These are phyloP conservation scores for Tenebrio molitor DNA, from an alignment of 1,140 invertebrate genomes.

Conservation along the genomic window DNA sequence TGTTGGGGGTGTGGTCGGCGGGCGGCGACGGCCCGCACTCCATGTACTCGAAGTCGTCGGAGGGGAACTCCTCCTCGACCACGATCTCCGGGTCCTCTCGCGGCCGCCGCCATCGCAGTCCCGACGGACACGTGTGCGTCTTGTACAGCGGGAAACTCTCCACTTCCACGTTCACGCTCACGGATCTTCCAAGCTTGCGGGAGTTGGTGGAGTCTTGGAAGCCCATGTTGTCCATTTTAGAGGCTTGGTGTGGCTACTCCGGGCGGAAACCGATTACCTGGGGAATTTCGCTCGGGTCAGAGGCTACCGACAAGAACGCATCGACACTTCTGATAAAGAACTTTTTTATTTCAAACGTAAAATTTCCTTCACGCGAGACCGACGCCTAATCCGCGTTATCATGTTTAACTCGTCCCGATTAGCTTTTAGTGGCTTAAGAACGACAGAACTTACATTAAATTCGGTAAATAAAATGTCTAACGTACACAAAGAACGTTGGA, in stretches of 20 bases:
- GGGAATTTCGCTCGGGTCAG: too few relatives aligned
- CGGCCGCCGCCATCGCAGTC: constrained; percentile 64
- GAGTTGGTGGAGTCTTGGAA: constrained; percentile 64
- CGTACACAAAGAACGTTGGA: constrained; percentile 1
- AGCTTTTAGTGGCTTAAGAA: not conserved
- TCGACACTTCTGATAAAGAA: constrained; percentile 26
- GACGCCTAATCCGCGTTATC: too few relatives aligned
- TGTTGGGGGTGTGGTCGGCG: constrained; percentile 79
- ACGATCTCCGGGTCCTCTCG: constrained; percentile 72
- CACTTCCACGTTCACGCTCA: constrained; percentile 63
- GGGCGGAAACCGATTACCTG: constrained; percentile 62
- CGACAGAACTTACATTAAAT: constrained; percentile 18
- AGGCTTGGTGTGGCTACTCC: constrained; percentile 54
- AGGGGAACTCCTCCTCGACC: constrained; percentile 75
- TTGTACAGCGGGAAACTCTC: constrained; percentile 65
- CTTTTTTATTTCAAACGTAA: too few relatives aligned
- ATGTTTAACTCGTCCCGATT: not conserved
- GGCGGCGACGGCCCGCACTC: constrained; percentile 80
- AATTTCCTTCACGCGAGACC: too few relatives aligned
- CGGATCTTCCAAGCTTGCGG: constrained; percentile 63
- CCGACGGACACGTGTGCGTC: constrained; percentile 54
- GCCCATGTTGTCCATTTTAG: constrained; percentile 66
- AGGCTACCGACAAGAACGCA: too few relatives aligned
- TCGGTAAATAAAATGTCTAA: constrained; percentile 6
- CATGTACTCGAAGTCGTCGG: constrained; percentile 78